phyloP scores from a whole-genome alignment of 2,888 invertebrate genomes.

The Pollenia griseotomentosa region DNA sequence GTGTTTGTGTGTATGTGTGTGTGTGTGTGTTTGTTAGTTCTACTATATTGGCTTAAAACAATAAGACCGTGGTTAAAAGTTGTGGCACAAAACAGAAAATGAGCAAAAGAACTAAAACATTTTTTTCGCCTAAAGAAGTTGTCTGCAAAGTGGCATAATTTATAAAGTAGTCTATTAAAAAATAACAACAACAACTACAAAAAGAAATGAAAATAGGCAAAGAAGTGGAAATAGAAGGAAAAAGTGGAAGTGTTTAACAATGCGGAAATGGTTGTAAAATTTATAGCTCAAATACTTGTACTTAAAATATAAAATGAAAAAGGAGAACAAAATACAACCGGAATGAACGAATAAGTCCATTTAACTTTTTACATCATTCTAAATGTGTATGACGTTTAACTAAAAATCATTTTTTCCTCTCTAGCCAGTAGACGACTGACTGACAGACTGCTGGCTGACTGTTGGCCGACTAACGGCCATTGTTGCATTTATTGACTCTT shows the following conservation, averaged over 20 bases:
- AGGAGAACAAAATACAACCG: slow-evolving; percentile 14
- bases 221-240: background rate
- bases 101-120: slow-evolving; percentile 4
- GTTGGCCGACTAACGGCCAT: background rate
- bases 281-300: slow-evolving; percentile 55
- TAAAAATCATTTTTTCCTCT: background rate
- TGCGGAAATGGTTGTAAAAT: slow-evolving; percentile 60
- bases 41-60: slow-evolving; percentile 66
- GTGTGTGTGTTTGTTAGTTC: slow-evolving; percentile 13
- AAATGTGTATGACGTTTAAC: slow-evolving; percentile 22
- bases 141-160: slow-evolving; percentile 70
- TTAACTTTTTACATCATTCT: slow-evolving; percentile 43
- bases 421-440: background rate
- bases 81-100: slow-evolving; percentile 19
- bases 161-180: slow-evolving; percentile 58
- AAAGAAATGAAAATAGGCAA: slow-evolving; percentile 23
- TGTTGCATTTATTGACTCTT: slow-evolving; percentile 26
- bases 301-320: slow-evolving; percentile 16
- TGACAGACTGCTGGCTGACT: too few relatives aligned
- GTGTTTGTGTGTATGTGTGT: background rate
- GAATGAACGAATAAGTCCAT: slow-evolving; percentile 35
- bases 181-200: slow-evolving; percentile 31
- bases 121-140: slow-evolving; percentile 60
- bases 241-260: slow-evolving; percentile 56
- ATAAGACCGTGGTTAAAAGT: slow-evolving; percentile 49